A percentile compares a stretch with the other conserved stretches of the same genome.
Evolutionary conservation across 2,113 vertebrate species (phyloP).

Genomic region (Oncorhynchus clarkii): DNA sequence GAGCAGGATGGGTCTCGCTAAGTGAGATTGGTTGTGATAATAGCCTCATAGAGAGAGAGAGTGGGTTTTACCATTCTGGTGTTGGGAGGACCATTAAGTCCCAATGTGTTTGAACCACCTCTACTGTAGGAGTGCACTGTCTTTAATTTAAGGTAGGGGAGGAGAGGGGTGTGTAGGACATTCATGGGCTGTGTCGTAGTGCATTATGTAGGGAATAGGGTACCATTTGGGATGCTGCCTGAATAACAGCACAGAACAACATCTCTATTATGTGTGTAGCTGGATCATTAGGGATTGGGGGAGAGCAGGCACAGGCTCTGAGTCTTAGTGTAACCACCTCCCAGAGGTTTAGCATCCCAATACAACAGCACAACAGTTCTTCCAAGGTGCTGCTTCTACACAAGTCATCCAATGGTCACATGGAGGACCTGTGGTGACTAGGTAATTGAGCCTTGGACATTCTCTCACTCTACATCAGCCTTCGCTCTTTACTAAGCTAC

Average conservation of each 20-base stretch:
- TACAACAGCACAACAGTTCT: slow-evolving; percentile 51
- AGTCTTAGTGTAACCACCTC: not conserved
- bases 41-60: slow-evolving; percentile 20
- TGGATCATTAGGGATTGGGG: not conserved
- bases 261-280: not conserved
- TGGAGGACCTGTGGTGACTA: slow-evolving; percentile 55
- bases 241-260: slow-evolving; percentile 41
- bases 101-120: slow-evolving; percentile 73
- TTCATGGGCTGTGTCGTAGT: not conserved
- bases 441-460: slow-evolving; percentile 72
- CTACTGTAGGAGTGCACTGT: not conserved
- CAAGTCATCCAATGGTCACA: slow-evolving; percentile 62
- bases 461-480: slow-evolving; percentile 65
- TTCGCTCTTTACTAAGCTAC: slow-evolving; percentile 16
- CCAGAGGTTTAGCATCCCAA: not conserved
- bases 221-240: too few relatives aligned
- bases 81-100: slow-evolving; percentile 80
- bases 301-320: not conserved
- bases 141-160: not conserved
- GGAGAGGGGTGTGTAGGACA: not conserved
- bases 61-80: slow-evolving; percentile 76
- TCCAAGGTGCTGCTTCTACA: slow-evolving; percentile 54
- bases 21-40: slow-evolving; percentile 49
- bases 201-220: too few relatives aligned
- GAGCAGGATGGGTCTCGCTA: slow-evolving; percentile 24